Conservation (phyloP, 2,113 vertebrate genomes). For the Trematomus loennbergii region DNA sequence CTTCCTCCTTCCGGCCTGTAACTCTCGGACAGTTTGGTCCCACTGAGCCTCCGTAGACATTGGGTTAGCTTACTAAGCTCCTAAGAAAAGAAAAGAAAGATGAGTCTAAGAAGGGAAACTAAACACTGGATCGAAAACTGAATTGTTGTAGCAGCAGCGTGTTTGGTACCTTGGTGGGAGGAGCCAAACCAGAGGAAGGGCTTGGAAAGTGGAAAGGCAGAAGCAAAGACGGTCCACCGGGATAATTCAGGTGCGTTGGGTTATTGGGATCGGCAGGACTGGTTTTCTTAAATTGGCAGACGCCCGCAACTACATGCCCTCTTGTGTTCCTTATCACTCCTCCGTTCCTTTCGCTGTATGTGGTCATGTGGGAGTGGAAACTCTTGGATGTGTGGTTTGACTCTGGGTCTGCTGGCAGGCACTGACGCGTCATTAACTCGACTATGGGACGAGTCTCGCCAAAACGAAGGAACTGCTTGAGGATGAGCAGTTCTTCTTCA, state of each 20-base stretch:
- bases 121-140: not conserved
- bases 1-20: not conserved
- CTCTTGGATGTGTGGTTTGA: constrained; percentile 49
- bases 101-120: not conserved
- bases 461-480: constrained; percentile 95
- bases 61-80: not conserved
- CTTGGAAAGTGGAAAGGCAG: constrained; percentile 51
- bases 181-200: not conserved
- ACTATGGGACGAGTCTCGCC: constrained; percentile 96
- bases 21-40: not conserved
- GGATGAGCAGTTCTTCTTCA: constrained; percentile 92
- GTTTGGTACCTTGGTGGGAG: constrained; percentile 44
- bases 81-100: constrained; percentile 27
- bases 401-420: constrained; percentile 83
- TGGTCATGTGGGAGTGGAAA: constrained; percentile 81
- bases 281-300: constrained; percentile 83
- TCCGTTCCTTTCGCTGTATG: constrained; percentile 83
- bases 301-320: constrained; percentile 83
- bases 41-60: constrained; percentile 1
- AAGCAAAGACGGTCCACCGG: constrained; percentile 30
- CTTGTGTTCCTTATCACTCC: constrained; percentile 73
- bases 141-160: not conserved
- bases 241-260: not conserved
- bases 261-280: not conserved
- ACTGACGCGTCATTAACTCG: constrained; percentile 88